Evolutionary conservation across 2,113 vertebrate species (phyloP).

Genomic region (Tachysurus vachellii): DNA sequence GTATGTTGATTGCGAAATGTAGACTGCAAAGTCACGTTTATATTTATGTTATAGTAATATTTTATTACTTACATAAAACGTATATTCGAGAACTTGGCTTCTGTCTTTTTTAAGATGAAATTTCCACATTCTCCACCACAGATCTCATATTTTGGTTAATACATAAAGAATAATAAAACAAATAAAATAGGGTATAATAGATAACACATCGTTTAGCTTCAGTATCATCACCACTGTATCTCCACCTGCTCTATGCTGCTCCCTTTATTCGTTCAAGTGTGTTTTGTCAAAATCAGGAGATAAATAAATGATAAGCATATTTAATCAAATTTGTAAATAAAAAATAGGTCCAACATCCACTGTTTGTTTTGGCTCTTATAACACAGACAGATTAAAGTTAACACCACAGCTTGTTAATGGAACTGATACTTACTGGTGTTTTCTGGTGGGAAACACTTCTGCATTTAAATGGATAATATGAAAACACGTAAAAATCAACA

Average conservation of each 20-base stretch:
- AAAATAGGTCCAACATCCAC: neutral
- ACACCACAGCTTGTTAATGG: too few relatives aligned
- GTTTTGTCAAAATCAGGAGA: neutral
- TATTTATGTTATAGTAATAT: constrained; percentile 99
- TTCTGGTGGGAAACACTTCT: neutral
- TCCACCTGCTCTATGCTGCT: neutral
- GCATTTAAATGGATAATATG: neutral
- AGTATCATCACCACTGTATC: neutral
- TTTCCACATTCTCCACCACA: constrained; percentile 51
- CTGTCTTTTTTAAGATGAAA: constrained; percentile 81
- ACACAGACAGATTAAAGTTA: neutral
- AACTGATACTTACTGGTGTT: neutral
- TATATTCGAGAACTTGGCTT: constrained; percentile 93
- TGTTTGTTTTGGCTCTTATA: neutral
- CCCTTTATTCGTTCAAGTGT: neutral
- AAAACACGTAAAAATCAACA: neutral
- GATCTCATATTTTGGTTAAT: constrained; percentile 49
- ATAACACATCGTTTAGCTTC: neutral
- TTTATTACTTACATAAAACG: constrained; percentile 99
- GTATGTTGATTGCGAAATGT: constrained; percentile 93
- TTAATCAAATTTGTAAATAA: neutral
- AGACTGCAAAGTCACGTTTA: constrained; percentile 97
- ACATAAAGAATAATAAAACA: constrained; percentile 3
- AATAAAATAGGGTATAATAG: neutral
- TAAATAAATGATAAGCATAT: neutral